Evolutionary conservation across 1,140 invertebrate genomes (phyloP).

Genomic region (Apolygus lucorum): DNA sequence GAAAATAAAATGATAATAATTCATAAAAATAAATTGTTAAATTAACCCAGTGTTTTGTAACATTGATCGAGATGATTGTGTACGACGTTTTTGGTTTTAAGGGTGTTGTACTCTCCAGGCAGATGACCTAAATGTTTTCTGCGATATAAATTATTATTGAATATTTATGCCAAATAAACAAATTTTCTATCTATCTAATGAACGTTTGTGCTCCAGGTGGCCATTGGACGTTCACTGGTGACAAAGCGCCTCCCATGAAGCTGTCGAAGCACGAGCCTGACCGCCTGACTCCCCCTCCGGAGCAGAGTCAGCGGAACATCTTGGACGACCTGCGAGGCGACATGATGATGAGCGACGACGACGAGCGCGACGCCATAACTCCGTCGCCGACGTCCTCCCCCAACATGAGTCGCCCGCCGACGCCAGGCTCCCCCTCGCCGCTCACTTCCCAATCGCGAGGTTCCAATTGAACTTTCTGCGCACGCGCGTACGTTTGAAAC

Average conservation of each 20-base stretch:
- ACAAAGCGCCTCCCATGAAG: not conserved
- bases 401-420: not conserved
- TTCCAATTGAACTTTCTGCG: not conserved
- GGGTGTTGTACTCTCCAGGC: too few relatives aligned
- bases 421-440: not conserved
- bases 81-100: too few relatives aligned
- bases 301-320: not conserved
- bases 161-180: too few relatives aligned
- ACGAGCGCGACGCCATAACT: not conserved
- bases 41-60: too few relatives aligned
- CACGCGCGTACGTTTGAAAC: too few relatives aligned
- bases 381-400: conserved; percentile 3
- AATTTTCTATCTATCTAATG: too few relatives aligned
- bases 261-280: not conserved
- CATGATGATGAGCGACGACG: conserved; percentile 13
- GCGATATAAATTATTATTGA: too few relatives aligned
- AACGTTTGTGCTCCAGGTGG: not conserved
- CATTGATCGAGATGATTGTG: too few relatives aligned
- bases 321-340: not conserved
- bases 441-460: not conserved
- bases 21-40: too few relatives aligned
- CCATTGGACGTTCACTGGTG: not conserved
- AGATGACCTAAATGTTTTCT: too few relatives aligned
- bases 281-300: not conserved
- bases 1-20: too few relatives aligned